Base-by-base conservation (phyloP, 2,888 invertebrate species). In the Teinopalpus imperialis region DNA sequence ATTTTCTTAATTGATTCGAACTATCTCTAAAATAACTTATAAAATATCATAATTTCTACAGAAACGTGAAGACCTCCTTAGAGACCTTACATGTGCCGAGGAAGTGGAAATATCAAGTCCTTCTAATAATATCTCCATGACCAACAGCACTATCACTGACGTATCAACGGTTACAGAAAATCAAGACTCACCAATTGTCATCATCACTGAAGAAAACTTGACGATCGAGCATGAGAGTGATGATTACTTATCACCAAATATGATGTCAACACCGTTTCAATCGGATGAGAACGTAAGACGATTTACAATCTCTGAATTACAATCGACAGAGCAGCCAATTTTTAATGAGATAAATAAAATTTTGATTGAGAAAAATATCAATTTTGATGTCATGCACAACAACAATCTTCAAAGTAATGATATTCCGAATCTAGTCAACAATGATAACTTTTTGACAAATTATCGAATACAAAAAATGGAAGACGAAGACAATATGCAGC, bases 11-110 rank as follows among this genome's bases (percentile, higher is more conserved):
- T 2, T 6, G 32, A 1, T 0, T 3, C 3, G 7, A n/a, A 4
- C 2, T 14, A 2, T 34, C 14, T 12, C 18, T 32, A 26, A 34
- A 21, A 8, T 40, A 18, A 20, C 32, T 40, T 12, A 36, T 7
- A 14, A 8, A 35, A 12, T n/a, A 26, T 34, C 12, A 24, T 21
- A 39, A 8, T 16, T 14, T 59, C 77, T 69, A 48, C 78, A 92
- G 92, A 90, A 92, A 79, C 90, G 90, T 1, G 91, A 91, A 62
- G 90, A 91, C 35, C 83, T 93, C 53, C 75, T 92, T 26, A 86
- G 80, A 57, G 90, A 91, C 52, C 74, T 93, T 13, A 90, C 91
- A 1, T 93, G 93, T 62, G 73, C 78, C 6, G 90, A 91, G 48
- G 82, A 87, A 48, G 83, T 88, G 43, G 89, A 89, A 34, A 59